Base-by-base conservation (phyloP, 2,113 vertebrate genomes). In the Pterocles burchelli region DNA sequence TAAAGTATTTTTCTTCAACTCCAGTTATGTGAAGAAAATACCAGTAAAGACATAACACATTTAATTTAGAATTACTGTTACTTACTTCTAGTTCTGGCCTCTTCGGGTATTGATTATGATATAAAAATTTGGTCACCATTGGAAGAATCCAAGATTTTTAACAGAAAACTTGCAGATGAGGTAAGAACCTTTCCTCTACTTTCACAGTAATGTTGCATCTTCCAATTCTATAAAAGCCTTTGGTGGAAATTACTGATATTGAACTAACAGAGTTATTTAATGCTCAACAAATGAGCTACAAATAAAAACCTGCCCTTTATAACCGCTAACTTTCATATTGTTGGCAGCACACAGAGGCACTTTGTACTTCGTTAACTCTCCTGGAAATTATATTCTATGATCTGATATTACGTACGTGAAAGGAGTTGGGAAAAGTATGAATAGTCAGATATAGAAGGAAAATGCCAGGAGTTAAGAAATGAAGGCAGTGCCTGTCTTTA, bases 71-170 rank as follows among this genome's bases (percentile, higher is more conserved):
- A 62, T 48, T 62, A 13, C 41, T 88, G 3, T 82, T 86, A 2
- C 22, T 96, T 74, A 26, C 51, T 98, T 98, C 83, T 97, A 99
- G 99, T 99, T 98, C 98, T 99, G 88, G 99, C 99, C 38, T 99
- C 99, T 85, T 99, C 99, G 74, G 99, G 99, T 93, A 99, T 99
- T 90, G 99, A 99, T 98, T 99, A 99, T 71, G 99, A 99, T 87
- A 99, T 99, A 97, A 99, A 99, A 98, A 99, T 99, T 83, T 99
- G 99, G 99, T 99, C 99, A 0, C 99, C 99, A 5, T 96, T 99
- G 93, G 99, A 99, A 96, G 98, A 98, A 93, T 98, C 98, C 13
- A 97, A 98, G 46, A 99, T 99, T 88, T 99, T 99, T 97, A 99
- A 99, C 98, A 98, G 99, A 95, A 98, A 99, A 95, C 99, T 99